A percentile compares a stretch with the other conserved stretches of the same genome.
Conservation (phyloP, 2,888 invertebrate species). For the Troglohyphantes excavatus region DNA sequence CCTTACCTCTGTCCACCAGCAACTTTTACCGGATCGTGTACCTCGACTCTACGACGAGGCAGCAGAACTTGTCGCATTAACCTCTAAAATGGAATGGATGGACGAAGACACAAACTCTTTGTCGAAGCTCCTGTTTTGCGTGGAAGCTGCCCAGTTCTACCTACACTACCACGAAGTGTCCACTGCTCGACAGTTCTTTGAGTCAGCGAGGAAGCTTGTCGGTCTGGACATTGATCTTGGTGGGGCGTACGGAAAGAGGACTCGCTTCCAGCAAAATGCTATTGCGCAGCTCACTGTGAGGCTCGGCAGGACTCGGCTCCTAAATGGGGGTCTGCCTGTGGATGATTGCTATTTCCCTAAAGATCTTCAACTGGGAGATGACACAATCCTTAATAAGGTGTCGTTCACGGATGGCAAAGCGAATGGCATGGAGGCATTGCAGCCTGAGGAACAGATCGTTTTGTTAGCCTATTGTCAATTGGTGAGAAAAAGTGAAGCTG, state of each 20-base stretch:
- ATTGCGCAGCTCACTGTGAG: conserved; percentile 91
- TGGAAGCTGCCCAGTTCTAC: conserved; percentile 87
- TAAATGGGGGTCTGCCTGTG: background rate
- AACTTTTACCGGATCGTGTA: conserved; percentile 89
- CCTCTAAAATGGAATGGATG: conserved; percentile 14
- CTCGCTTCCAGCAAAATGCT: conserved; percentile 91
- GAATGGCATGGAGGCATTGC: conserved; percentile 83
- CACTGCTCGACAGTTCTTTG: conserved; percentile 87
- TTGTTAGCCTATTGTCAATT: conserved; percentile 90
- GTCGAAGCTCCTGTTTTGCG: conserved; percentile 83
- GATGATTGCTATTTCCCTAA: conserved; percentile 80
- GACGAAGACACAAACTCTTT: background rate
- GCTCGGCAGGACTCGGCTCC: conserved; percentile 84
- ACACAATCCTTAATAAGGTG: conserved; percentile 91
- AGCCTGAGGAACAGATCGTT: conserved; percentile 90
- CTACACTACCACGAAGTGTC: conserved; percentile 89
- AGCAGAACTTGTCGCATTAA: conserved; percentile 80
- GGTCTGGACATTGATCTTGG: conserved; percentile 88
- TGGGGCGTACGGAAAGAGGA: conserved; percentile 94
- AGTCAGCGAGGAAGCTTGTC: conserved; percentile 86
- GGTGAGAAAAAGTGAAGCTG: conserved; percentile 84
- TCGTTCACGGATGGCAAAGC: conserved; percentile 86
- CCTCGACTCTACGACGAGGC: conserved; percentile 82
- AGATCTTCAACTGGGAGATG: conserved; percentile 91
- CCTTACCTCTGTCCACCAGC: conserved; percentile 89